Percentiles rank a stretch among this genome's conserved stretches.
These are phyloP conservation scores for Temnothorax ravouxi DNA, from an alignment of 2,888 invertebrate species.

Conservation along the genomic window DNA sequence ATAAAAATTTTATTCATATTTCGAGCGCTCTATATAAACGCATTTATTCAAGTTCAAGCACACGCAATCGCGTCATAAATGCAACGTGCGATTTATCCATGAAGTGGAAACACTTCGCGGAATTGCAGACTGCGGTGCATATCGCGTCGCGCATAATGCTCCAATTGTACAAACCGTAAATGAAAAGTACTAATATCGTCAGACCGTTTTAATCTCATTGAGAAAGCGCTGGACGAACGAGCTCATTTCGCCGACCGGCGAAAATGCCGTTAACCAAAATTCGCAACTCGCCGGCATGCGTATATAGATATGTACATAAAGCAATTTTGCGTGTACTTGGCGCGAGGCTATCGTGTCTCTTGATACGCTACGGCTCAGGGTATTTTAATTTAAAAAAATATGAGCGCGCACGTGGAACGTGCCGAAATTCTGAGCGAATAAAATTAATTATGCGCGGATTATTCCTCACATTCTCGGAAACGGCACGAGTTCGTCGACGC, in stretches of 20 bases:
- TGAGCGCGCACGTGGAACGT: background rate
- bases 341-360: too few species aligned
- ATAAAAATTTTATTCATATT: slow-evolving; percentile 25
- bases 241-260: slow-evolving; percentile 15
- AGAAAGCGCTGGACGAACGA: slow-evolving; percentile 10
- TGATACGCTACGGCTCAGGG: background rate
- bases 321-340: too few species aligned
- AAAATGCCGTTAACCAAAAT: slow-evolving; percentile 35
- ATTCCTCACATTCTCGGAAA: background rate
- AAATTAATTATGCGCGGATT: slow-evolving; percentile 41
- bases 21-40: background rate
- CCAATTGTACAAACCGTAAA: slow-evolving; percentile 12
- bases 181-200: slow-evolving; percentile 48
- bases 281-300: too few species aligned
- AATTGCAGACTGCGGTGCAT: background rate
- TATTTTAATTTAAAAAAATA: slow-evolving; percentile 37
- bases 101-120: background rate
- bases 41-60: background rate
- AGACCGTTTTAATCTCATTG: slow-evolving; percentile 33
- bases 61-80: slow-evolving; percentile 9
- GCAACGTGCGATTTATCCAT: slow-evolving; percentile 25
- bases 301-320: too few species aligned
- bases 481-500: background rate
- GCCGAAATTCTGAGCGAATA: slow-evolving; percentile 29
- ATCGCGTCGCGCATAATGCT: slow-evolving; percentile 26